Base-by-base conservation (phyloP, 2,888 invertebrate species). In the Onthophagus sagittarius region DNA sequence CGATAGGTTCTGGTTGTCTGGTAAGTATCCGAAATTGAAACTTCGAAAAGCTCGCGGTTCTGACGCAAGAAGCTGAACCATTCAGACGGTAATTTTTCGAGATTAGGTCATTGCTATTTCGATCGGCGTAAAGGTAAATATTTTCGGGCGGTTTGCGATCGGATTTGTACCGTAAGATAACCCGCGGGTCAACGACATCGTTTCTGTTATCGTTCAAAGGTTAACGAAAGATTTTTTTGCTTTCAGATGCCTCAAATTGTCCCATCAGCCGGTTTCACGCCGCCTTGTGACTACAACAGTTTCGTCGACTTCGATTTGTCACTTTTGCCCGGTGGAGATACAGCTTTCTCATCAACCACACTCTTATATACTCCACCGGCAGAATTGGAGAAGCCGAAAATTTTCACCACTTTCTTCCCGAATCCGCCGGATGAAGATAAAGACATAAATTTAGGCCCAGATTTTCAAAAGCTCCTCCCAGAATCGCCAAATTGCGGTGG, bases 171-270 rank as follows among this genome's bases (percentile, higher is more conserved):
- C 39, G 39, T 53, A 53, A 53, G 39, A 53, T 53, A 53, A 53
- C 39, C 39, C 39, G 39, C 39, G 39, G 39, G 39, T 53, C 39
- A 53, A 9, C 39, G 39, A 53, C 39, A 53, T 53, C 39, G 7
- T 7, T 53, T 53, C 7, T 53, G 9, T 11, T 7, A 33, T 33
- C 33, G 7, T 5, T 33, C 39, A 53, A 53, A 53, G 39, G 39
- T 53, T 53, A 53, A 53, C 39, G 7, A 9, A 7, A 4, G 7
- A 9, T 71, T 32, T 33, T 39, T 75, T 23, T 70, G 62, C 63
- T 88, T 87, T 9, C 90, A 94, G 94, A 93, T 93, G 93, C 92
- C 93, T 86, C 94, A 94, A 88, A 93, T 91, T 82, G 93, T 93
- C 81, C 93, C 93, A 74, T 89, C 92, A 80, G 92, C 92, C 81